Base-by-base conservation (phyloP, 2,888 invertebrate species). In the Scaptomyza parva region DNA sequence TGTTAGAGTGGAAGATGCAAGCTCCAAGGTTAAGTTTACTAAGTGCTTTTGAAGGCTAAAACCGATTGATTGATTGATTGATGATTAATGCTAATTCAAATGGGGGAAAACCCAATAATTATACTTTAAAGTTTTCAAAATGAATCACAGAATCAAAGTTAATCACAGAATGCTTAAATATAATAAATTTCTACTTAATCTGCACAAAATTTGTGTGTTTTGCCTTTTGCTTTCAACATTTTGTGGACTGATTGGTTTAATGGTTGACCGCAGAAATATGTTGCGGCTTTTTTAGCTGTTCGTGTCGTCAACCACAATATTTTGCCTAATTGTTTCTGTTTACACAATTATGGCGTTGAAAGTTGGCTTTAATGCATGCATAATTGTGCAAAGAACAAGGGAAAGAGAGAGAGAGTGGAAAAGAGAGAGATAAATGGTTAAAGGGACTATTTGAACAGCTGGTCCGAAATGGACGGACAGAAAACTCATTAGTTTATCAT, bases 401-500 rank as follows among this genome's bases (percentile, higher is more conserved):
- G 11, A 39, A 1, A 7, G 12, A 14, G 1, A 35, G 24, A 24
- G 28, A 28, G 28, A 28, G 9, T 28, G 28, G 28, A 35, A 35
- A 35, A 14, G 24, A 24, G n/a, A n/a, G n/a, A n/a, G n/a, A n/a
- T n/a, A n/a, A n/a, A n/a, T 4, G n/a, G 41, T 12, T 6, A 9
- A 17, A 22, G 26, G 22, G n/a, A 18, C 24, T n/a, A 44, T 2
- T 8, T 28, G 26, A 4, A 28, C 12, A 12, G 12, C 5, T 2
- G 45, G 45, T n/a, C 24, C 17, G 20, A 8, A 35, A n/a, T 14
- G 35, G 37, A 41, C 17, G n/a, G 14, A 26, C 18, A 20, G 20
- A 64, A 64, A 73, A 55, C 73, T 69, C 64, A 73, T 73, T 73
- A 61, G 64, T 44, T 47, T 44, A 30, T 28, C 41, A 58, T 55